phyloP scores from a whole-genome alignment of 2,113 vertebrate genomes.

The Tetrax tetrax region DNA sequence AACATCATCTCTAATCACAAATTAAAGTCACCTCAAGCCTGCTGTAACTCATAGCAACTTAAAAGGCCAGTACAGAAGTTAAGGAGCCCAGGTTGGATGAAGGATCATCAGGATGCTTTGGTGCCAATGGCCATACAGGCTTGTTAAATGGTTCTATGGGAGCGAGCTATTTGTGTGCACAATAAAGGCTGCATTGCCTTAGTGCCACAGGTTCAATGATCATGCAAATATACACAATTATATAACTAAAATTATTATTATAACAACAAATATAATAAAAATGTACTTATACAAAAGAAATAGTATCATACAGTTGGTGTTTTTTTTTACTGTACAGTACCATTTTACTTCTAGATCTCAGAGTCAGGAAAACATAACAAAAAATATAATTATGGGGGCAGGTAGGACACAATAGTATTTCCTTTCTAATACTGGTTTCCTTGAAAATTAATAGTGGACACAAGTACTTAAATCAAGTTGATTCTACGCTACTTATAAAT shows the following conservation, averaged over 20 bases:
- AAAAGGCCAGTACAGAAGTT: background rate
- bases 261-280: background rate
- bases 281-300: background rate
- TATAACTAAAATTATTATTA: background rate
- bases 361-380: background rate
- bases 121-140: rapidly evolving
- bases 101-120: background rate
- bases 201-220: background rate
- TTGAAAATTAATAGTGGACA: background rate
- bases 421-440: background rate
- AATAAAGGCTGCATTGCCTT: background rate
- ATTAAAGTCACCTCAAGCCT: background rate
- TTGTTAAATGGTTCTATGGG: background rate
- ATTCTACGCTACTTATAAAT: background rate
- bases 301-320: background rate
- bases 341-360: background rate
- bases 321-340: background rate
- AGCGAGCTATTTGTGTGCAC: rapidly evolving
- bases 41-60: background rate
- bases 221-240: background rate
- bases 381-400: background rate
- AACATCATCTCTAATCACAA: background rate
- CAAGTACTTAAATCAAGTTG: background rate
- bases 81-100: background rate
- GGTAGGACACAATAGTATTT: background rate